These are phyloP conservation scores for Lemur catta DNA, from an alignment of 2,797 vertebrate genomes.

Conservation along the genomic window DNA sequence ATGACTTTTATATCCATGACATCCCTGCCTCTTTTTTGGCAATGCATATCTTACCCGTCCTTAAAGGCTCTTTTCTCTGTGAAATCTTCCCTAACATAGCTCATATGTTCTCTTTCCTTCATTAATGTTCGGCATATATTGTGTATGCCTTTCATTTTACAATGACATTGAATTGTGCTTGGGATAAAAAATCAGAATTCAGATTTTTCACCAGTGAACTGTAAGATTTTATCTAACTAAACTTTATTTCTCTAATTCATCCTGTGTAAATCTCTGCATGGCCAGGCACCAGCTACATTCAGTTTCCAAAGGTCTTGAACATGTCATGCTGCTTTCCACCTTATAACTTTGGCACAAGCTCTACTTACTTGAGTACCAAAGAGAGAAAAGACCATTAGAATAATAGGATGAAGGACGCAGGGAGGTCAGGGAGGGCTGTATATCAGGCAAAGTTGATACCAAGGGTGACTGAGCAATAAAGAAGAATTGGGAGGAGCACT, in stretches of 20 bases:
- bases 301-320: neutral
- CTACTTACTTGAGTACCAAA: neutral
- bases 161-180: slow-evolving; percentile 14
- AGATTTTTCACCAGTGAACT: neutral
- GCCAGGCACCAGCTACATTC: neutral
- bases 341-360: neutral
- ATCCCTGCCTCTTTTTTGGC: neutral
- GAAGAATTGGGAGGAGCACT: neutral
- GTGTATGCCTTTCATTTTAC: neutral
- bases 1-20: slow-evolving; percentile 24
- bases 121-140: slow-evolving; percentile 28
- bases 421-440: neutral
- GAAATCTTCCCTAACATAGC: neutral
- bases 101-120: neutral
- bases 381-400: neutral
- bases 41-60: neutral
- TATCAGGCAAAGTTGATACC: neutral
- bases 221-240: neutral
- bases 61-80: neutral
- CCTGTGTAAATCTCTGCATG: neutral
- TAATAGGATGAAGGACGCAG: neutral
- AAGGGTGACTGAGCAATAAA: neutral
- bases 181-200: neutral
- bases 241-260: neutral
- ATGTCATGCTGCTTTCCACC: neutral